phyloP scores from a whole-genome alignment of 2,888 invertebrate species.

The Eledone cirrhosa region DNA sequence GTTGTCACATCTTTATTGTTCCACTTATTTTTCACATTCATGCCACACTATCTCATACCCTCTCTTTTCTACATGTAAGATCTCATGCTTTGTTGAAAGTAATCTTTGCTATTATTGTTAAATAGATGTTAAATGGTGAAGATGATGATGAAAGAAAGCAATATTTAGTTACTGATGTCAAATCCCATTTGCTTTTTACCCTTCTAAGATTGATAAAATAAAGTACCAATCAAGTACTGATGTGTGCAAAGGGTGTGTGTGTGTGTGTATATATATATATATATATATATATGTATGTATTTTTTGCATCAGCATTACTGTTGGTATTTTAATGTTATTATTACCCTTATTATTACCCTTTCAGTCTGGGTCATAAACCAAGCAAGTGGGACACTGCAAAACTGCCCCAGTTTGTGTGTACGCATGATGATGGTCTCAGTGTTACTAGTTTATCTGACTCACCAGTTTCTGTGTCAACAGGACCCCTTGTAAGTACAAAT shows the following conservation, averaged over 20 bases:
- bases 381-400: slow-evolving; percentile 46
- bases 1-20: not conserved
- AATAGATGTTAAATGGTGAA: too few species aligned
- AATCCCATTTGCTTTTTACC: too few species aligned
- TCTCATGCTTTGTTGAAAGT: too few species aligned
- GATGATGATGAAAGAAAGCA: too few species aligned
- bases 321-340: not conserved
- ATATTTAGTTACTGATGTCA: too few species aligned
- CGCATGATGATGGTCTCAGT: slow-evolving; percentile 52
- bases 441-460: slow-evolving; percentile 52
- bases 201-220: too few species aligned
- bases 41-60: too few species aligned
- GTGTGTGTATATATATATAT: too few species aligned
- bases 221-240: too few species aligned
- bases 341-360: slow-evolving; percentile 17
- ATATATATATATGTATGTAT: not conserved
- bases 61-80: too few species aligned
- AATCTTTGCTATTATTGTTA: too few species aligned
- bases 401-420: slow-evolving; percentile 52
- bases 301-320: not conserved
- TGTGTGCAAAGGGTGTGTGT: too few species aligned
- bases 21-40: not conserved
- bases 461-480: slow-evolving; percentile 51
- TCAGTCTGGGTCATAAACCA: slow-evolving; percentile 16
- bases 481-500: slow-evolving; percentile 17